phyloP scores from a whole-genome alignment of 2,797 vertebrate genomes.

The Synanceia verrucosa region DNA sequence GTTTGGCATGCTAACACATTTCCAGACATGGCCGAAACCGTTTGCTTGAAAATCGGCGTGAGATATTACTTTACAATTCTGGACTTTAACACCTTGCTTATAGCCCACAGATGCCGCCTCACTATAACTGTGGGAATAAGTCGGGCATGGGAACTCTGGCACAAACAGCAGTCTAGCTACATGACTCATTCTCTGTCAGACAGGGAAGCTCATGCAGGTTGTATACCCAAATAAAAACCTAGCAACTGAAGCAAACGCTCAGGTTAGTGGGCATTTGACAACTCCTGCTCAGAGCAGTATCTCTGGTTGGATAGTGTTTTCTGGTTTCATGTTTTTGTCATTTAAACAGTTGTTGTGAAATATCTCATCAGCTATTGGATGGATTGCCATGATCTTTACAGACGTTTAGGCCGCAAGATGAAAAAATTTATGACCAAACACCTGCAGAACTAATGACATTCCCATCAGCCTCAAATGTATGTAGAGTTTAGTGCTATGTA shows the following conservation, averaged over 20 bases:
- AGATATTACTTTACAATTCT: constrained; percentile 45
- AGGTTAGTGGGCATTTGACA: not conserved
- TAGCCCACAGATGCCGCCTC: not conserved
- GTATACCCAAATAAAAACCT: constrained; percentile 51
- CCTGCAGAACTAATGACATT: not conserved
- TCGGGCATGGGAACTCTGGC: constrained; percentile 45
- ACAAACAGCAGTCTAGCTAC: constrained; percentile 11
- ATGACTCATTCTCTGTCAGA: constrained; percentile 65
- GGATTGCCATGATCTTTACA: not conserved
- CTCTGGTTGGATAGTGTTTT: not conserved
- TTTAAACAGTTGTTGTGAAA: not conserved
- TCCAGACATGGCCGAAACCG: constrained; percentile 4
- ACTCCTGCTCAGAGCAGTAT: constrained; percentile 23
- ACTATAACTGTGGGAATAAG: not conserved
- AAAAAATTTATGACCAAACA: too few species aligned
- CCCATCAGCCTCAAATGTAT: not conserved
- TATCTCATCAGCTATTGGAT: not conserved
- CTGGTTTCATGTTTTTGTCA: not conserved
- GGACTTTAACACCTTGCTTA: constrained; percentile 58
- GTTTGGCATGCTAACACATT: constrained; percentile 6
- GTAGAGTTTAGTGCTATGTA: not conserved
- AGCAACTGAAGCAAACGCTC: constrained; percentile 31
- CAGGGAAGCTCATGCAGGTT: constrained; percentile 17
- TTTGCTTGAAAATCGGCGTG: constrained; percentile 15
- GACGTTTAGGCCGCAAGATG: too few species aligned